Conservation (phyloP, 2,113 vertebrate genomes). For the Eurystomus gularis region DNA sequence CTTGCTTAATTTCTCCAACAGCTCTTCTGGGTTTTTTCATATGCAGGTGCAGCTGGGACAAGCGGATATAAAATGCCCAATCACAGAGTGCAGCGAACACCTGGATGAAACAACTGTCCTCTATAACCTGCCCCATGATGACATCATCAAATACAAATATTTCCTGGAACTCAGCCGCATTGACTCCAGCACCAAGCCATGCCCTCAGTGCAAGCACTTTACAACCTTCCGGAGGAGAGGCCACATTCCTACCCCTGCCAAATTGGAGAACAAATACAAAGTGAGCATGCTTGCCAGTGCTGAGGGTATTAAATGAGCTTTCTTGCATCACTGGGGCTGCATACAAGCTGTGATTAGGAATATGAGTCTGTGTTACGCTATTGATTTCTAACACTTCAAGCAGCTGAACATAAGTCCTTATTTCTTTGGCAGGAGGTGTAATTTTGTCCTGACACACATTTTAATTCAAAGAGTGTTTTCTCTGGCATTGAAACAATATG, state of each 20-base stretch:
- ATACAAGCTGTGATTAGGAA: constrained; percentile 29
- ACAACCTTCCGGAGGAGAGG: constrained; percentile 87
- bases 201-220: constrained; percentile 96
- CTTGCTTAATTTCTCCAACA: neutral
- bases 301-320: constrained; percentile 51
- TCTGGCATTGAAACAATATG: neutral
- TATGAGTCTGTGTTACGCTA: neutral
- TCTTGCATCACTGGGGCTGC: neutral
- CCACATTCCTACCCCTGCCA: constrained; percentile 82
- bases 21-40: neutral
- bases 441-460: neutral
- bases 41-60: constrained; percentile 88
- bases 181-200: constrained; percentile 95
- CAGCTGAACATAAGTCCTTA: neutral
- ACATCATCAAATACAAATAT: constrained; percentile 92
- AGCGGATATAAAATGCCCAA: constrained; percentile 88
- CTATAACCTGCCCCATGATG: constrained; percentile 85
- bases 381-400: neutral
- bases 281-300: constrained; percentile 75
- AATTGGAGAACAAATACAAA: constrained; percentile 94
- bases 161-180: constrained; percentile 93
- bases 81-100: constrained; percentile 90
- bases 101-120: constrained; percentile 89
- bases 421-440: neutral
- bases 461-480: neutral